These are phyloP conservation scores for Xanthia icteritia DNA, from an alignment of 2,888 invertebrate genomes.

Conservation along the genomic window DNA sequence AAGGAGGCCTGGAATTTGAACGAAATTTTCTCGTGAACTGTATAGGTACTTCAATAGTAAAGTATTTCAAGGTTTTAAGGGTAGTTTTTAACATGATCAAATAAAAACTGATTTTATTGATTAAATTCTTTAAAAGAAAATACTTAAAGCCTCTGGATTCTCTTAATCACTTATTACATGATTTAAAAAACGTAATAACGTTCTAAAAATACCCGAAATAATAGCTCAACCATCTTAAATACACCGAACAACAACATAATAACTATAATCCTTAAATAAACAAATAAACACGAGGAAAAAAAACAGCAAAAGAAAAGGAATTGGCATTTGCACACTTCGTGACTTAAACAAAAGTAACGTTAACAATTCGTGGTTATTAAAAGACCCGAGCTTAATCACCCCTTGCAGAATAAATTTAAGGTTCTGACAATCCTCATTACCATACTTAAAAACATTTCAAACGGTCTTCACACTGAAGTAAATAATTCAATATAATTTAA, in stretches of 20 bases:
- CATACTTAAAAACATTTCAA: constrained; percentile 67
- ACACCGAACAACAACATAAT: constrained; percentile 16
- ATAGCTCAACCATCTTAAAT: constrained; percentile 16
- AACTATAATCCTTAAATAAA: constrained; percentile 31
- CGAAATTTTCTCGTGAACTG: constrained; percentile 22
- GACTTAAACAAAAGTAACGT: constrained; percentile 62
- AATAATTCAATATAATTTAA: constrained; percentile 61
- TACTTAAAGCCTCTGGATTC: not conserved
- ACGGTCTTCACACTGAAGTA: constrained; percentile 62
- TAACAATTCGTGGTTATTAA: constrained; percentile 67
- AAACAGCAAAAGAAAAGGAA: constrained; percentile 51
- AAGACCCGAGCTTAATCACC: constrained; percentile 65
- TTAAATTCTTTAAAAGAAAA: not conserved
- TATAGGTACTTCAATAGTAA: constrained; percentile 12
- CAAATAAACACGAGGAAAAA: constrained; percentile 36
- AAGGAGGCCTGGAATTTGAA: constrained; percentile 18
- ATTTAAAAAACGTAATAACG: too few relatives aligned
- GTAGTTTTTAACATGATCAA: not conserved
- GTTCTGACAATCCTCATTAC: constrained; percentile 73
- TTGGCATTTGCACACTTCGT: constrained; percentile 59
- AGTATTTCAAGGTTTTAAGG: not conserved
- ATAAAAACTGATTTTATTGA: not conserved
- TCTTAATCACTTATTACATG: too few relatives aligned
- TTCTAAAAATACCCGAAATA: constrained; percentile 4
- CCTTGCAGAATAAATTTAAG: constrained; percentile 75